These are phyloP conservation scores for Megalonaias nervosa DNA, from an alignment of 1,140 invertebrate genomes.

Conservation along the genomic window DNA sequence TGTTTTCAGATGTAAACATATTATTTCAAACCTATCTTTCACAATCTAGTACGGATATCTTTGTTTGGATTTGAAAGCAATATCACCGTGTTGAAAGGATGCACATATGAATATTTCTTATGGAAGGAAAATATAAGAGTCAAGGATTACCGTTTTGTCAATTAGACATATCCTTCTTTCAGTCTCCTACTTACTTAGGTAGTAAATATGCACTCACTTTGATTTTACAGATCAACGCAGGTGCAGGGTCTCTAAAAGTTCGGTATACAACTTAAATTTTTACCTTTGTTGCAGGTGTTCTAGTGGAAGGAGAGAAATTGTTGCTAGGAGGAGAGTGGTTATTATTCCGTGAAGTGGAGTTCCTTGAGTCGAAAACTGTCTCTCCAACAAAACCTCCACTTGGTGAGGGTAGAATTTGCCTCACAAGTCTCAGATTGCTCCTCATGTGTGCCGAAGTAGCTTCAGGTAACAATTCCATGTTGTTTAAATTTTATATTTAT, in stretches of 20 bases:
- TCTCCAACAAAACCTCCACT: constrained; percentile 43
- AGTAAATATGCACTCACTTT: background rate
- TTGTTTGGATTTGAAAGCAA: too few species aligned
- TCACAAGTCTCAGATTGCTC: constrained; percentile 54
- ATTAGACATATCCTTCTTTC: background rate
- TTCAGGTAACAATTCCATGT: constrained; percentile 34
- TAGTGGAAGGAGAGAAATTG: constrained; percentile 46
- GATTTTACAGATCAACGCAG: background rate
- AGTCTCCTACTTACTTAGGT: background rate
- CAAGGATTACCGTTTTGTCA: background rate
- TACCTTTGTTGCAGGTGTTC: constrained; percentile 45
- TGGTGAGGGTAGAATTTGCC: constrained; percentile 51
- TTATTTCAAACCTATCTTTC: too few species aligned
- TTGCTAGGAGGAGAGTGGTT: constrained; percentile 43
- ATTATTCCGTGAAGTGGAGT: constrained; percentile 47
- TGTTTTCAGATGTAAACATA: too few species aligned
- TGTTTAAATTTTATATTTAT: background rate
- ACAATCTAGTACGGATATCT: too few species aligned
- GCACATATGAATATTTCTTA: background rate
- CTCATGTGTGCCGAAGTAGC: constrained; percentile 54
- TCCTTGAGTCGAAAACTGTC: constrained; percentile 43
- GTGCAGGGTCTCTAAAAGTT: background rate
- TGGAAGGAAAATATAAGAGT: background rate
- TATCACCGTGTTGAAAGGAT: too few species aligned
- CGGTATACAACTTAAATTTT: background rate